Percentiles rank a stretch among this genome's conserved stretches.
Conservation (phyloP, 2,888 invertebrate genomes). For the Dioctria rufipes region DNA sequence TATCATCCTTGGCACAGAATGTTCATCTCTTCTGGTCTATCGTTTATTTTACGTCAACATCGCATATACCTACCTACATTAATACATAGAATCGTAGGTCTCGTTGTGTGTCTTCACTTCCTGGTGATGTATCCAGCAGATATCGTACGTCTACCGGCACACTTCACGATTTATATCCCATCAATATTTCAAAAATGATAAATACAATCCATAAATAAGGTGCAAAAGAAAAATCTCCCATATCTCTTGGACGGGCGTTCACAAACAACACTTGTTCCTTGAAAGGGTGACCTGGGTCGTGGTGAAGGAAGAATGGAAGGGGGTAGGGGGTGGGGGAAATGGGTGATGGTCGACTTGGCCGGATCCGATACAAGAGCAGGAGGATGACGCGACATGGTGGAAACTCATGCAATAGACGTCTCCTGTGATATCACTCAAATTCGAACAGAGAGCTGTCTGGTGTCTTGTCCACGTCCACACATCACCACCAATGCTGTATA, state of each 20-base stretch:
- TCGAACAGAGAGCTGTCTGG: conserved; percentile 52
- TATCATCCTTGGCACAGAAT: not conserved
- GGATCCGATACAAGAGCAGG: not conserved
- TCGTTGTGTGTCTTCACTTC: conserved; percentile 32
- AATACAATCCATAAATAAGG: conserved; percentile 64
- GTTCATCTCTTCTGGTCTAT: conserved; percentile 8
- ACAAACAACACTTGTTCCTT: conserved; percentile 44
- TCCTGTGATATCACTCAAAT: conserved; percentile 62
- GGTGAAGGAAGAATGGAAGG: not conserved
- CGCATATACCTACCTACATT: not conserved
- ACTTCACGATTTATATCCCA: conserved; percentile 62
- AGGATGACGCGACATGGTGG: not conserved
- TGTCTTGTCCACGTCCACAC: conserved; percentile 61
- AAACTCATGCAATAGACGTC: conserved; percentile 58
- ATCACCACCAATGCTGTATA: conserved; percentile 60
- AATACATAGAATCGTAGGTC: not conserved
- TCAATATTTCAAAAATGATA: conserved; percentile 64
- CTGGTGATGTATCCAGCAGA: conserved; percentile 46
- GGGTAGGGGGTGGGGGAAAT: not conserved
- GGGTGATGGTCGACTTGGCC: not conserved
- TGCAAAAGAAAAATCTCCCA: conserved; percentile 61
- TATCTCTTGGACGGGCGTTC: conserved; percentile 52
- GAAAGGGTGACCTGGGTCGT: conserved; percentile 19
- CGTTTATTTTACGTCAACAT: conserved; percentile 8
- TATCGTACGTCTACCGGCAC: conserved; percentile 53